Evolutionary conservation across 2,888 invertebrate species (phyloP), one percentile per base, ranked within the genome.

Genomic region (Smittia aterrima): DNA sequence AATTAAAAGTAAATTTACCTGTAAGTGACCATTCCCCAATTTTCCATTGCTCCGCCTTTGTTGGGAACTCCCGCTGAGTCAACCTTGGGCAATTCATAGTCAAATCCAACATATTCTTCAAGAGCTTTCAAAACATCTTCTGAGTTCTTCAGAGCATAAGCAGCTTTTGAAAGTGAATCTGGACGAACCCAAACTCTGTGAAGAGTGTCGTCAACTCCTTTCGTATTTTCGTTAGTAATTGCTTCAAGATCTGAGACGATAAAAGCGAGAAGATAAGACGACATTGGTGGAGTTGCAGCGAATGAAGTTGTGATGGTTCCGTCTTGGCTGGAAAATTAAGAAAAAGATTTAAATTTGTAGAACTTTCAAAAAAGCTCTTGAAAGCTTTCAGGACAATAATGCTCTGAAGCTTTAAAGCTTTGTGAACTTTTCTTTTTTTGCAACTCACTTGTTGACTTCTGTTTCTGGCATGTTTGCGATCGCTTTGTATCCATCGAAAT

Each of bases 251-350:
- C 74, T 27, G 66, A 64, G 0, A 74, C 66, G 1, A 74, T 4
- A 13, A 66, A 74, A 20, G 74, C 74, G 0, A 53, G 1, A 1
- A 74, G 13, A 22, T 74, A 74, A 11, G 74, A 27, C 7, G 58
- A 54, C 64, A 74, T 74, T 1, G 16, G 9, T 0, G 74, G 66
- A 16, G 74, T 18, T 41, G 66, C 41, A 27, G 7, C 13, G 27
- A 74, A 74, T 75, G 84, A 7, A 32, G 72, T 72, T 32, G 62
- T 58, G 1, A 40, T 13, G 9, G 72, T 72, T 16, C 27, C 74
- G 9, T 64, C 74, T 11, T n/a, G 13, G 18, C 74, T 74, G 25
- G 7, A 71, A 68, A 58, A 24, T 24, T 38, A 6, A 9, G 1
- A 66, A n/a, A n/a, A n/a, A n/a, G n/a, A 24, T 11, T 24, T n/a